phyloP scores from a whole-genome alignment of 1,140 invertebrate genomes.

The Drosophila ananassae region DNA sequence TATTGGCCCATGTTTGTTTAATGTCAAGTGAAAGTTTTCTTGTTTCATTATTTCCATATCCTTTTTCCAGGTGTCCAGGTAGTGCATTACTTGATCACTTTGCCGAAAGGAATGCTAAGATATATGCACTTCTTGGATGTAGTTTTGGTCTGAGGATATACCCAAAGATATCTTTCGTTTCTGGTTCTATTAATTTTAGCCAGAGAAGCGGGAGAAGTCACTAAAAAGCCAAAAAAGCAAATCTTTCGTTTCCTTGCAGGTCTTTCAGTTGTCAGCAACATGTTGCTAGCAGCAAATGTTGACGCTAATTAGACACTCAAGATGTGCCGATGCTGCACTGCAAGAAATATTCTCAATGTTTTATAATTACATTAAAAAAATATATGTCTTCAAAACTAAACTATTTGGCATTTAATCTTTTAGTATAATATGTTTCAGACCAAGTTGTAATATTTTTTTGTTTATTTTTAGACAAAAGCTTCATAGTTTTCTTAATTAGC shows the following conservation, averaged over 20 bases:
- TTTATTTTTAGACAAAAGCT: no score
- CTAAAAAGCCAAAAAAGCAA: background rate
- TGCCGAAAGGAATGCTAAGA: no score
- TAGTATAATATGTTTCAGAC: no score
- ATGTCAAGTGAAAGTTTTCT: constrained; percentile 73
- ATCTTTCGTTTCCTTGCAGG: constrained; percentile 20
- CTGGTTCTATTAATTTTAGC: constrained; percentile 15
- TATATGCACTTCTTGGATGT: no score
- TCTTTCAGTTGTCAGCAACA: constrained; percentile 74
- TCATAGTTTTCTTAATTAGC: background rate
- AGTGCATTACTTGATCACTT: no score
- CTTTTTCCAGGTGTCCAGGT: constrained; percentile 1
- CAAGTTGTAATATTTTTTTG: no score
- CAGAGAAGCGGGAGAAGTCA: background rate
- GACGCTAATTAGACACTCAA: constrained; percentile 73
- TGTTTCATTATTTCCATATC: constrained; percentile 28
- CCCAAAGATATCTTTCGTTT: no score
- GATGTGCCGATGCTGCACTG: background rate
- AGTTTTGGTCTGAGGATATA: no score
- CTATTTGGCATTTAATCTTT: no score
- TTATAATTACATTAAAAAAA: no score
- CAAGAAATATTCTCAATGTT: no score
- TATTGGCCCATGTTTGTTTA: constrained; percentile 62
- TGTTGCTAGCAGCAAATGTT: constrained; percentile 67
- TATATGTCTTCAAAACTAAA: no score